phyloP scores from a whole-genome alignment of 2,797 vertebrate species.

The Eutrigla gurnardus region DNA sequence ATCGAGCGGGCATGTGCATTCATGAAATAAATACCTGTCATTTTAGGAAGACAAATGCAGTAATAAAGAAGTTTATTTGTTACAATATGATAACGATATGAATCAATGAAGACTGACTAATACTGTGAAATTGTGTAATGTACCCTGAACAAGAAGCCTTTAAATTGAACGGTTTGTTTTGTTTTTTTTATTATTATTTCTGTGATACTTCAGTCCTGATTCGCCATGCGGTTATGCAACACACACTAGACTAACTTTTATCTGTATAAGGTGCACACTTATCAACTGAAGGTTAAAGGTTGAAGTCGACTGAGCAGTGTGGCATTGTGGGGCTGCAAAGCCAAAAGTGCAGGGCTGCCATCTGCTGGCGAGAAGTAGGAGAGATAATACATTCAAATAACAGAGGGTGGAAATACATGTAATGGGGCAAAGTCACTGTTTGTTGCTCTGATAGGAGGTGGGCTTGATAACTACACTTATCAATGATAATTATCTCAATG shows the following conservation, averaged over 20 bases:
- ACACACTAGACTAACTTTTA: not conserved
- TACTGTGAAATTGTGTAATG: constrained; percentile 1
- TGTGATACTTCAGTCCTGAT: not conserved
- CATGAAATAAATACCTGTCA: constrained; percentile 29
- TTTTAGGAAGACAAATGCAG: constrained; percentile 31
- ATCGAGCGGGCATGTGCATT: constrained; percentile 45
- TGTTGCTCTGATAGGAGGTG: not conserved
- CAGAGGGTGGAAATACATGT: not conserved
- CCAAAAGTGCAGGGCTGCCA: constrained; percentile 54
- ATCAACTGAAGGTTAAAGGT: constrained; percentile 32
- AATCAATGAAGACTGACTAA: not conserved
- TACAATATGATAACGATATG: not conserved
- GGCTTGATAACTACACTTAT: not conserved
- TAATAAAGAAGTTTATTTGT: constrained; percentile 50
- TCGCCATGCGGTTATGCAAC: constrained; percentile 38
- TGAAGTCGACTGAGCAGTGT: not conserved
- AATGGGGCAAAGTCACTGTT: not conserved
- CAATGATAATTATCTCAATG: not conserved
- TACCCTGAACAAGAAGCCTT: not conserved
- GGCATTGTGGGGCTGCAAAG: not conserved
- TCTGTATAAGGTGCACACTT: constrained; percentile 38
- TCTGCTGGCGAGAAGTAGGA: constrained; percentile 51
- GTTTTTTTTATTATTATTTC: not conserved
- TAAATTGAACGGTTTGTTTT: not conserved
- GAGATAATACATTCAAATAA: not conserved